A percentile compares a stretch with the other conserved stretches of the same genome.
phyloP scores from a whole-genome alignment of 2,797 vertebrate species.

The Pelobates cultripes region DNA sequence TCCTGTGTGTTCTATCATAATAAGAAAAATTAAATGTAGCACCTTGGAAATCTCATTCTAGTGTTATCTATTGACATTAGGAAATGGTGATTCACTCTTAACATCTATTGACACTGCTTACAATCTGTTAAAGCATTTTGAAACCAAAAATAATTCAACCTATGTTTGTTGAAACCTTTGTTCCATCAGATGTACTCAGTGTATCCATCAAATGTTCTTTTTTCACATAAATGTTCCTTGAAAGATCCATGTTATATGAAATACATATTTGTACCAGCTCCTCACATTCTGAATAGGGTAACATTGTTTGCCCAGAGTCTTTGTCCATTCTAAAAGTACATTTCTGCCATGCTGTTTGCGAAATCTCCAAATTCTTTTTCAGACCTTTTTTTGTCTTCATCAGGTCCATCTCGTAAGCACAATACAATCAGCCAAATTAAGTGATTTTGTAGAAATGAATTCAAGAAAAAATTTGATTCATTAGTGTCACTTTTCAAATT shows the following conservation, averaged over 20 bases:
- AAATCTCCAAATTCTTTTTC: conserved; percentile 58
- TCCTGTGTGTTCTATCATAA: conserved; percentile 71
- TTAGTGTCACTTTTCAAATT: conserved; percentile 83
- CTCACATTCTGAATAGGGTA: conserved; percentile 62
- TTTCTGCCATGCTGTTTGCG: conserved; percentile 58
- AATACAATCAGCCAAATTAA: conserved; percentile 61
- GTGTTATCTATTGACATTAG: conserved; percentile 73
- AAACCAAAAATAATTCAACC: conserved; percentile 54
- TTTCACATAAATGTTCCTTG: conserved; percentile 67
- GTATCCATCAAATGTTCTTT: conserved; percentile 61
- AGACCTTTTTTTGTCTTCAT: too few relatives aligned
- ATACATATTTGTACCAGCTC: conserved; percentile 62
- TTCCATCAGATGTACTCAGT: conserved; percentile 66
- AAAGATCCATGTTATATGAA: conserved; percentile 66
- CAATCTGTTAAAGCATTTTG: conserved; percentile 12
- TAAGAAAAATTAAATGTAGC: conserved; percentile 71
- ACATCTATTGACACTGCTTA: conserved; percentile 24
- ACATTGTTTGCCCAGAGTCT: conserved; percentile 61
- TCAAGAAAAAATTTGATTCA: conserved; percentile 84
- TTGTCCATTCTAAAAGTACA: conserved; percentile 63
- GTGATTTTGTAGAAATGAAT: conserved; percentile 72
- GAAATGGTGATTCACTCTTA: conserved; percentile 71
- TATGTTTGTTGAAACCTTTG: conserved; percentile 52
- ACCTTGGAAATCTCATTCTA: conserved; percentile 78
- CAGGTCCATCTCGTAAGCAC: conserved; percentile 56